These are phyloP conservation scores for Gisinianus flammeolus DNA, from an alignment of 2,888 invertebrate genomes.

Conservation along the genomic window DNA sequence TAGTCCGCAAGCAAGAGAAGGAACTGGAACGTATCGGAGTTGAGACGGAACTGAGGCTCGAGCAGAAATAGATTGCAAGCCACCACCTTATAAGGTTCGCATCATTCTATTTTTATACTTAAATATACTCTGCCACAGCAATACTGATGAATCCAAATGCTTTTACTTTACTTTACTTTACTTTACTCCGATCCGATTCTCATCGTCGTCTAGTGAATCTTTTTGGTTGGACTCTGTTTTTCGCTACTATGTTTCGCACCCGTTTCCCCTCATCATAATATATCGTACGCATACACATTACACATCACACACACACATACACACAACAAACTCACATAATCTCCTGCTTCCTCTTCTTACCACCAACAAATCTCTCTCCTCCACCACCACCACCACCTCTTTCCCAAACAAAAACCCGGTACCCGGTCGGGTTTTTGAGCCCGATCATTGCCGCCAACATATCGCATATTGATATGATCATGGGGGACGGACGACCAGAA, in stretches of 20 bases:
- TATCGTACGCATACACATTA: conserved; percentile 11
- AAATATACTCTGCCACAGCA: too few species aligned
- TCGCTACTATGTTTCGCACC: conserved; percentile 19
- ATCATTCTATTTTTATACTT: conserved; percentile 58
- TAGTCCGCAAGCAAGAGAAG: conserved; percentile 57
- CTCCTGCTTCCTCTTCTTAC: not conserved
- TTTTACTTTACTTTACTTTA: too few species aligned
- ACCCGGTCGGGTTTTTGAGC: conserved; percentile 10
- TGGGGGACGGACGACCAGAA: too few species aligned
- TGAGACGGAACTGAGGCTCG: conserved; percentile 56
- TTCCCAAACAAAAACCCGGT: not conserved
- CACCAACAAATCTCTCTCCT: conserved; percentile 13
- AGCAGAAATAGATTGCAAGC: conserved; percentile 57
- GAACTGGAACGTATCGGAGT: conserved; percentile 57
- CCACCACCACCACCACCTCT: too few species aligned
- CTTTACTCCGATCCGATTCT: conserved; percentile 18
- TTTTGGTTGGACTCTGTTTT: not conserved
- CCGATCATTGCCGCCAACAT: too few species aligned
- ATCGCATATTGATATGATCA: too few species aligned
- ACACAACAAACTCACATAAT: too few species aligned
- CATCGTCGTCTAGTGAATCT: conserved; percentile 17
- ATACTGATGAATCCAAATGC: conserved; percentile 25
- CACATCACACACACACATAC: too few species aligned
- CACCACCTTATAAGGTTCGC: conserved; percentile 57
- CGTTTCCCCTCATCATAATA: not conserved